Conservation (phyloP, 2,888 invertebrate species). For the Koerneria pararmatus region DNA sequence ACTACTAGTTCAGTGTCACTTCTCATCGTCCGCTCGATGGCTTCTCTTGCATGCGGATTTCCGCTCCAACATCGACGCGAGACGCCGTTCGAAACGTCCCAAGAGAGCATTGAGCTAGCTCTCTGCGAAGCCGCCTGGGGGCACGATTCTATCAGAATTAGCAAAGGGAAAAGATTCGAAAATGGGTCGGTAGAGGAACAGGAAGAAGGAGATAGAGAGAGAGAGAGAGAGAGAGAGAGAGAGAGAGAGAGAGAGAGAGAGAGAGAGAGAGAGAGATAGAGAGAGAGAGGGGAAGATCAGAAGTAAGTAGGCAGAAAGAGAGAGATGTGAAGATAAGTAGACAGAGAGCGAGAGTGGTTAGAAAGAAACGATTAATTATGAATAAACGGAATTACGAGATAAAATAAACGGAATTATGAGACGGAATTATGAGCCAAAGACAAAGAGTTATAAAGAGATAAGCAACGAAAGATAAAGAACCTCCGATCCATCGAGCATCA, state of each 20-base stretch:
- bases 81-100: slow-evolving; percentile 70
- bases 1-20: slow-evolving; percentile 8
- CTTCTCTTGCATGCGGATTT: slow-evolving; percentile 64
- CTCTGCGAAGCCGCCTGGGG: slow-evolving; percentile 62
- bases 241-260: too few species aligned
- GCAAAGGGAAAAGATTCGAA: background rate
- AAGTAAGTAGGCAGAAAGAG: too few species aligned
- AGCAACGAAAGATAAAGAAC: slow-evolving; percentile 25
- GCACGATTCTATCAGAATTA: background rate
- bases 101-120: slow-evolving; percentile 65
- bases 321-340: background rate
- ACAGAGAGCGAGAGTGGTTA: background rate
- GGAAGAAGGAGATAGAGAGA: too few species aligned
- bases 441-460: too few species aligned
- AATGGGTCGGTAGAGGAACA: too few species aligned
- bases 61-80: slow-evolving; percentile 66
- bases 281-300: too few species aligned
- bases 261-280: too few species aligned
- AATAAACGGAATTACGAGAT: too few species aligned
- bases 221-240: too few species aligned
- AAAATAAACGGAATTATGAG: too few species aligned
- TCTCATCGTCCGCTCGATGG: slow-evolving; percentile 19
- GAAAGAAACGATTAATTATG: slow-evolving; percentile 6
- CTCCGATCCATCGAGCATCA: slow-evolving; percentile 66
- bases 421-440: background rate